phyloP scores from a whole-genome alignment of 2,113 vertebrate genomes.

The Pterophyllum scalare region DNA sequence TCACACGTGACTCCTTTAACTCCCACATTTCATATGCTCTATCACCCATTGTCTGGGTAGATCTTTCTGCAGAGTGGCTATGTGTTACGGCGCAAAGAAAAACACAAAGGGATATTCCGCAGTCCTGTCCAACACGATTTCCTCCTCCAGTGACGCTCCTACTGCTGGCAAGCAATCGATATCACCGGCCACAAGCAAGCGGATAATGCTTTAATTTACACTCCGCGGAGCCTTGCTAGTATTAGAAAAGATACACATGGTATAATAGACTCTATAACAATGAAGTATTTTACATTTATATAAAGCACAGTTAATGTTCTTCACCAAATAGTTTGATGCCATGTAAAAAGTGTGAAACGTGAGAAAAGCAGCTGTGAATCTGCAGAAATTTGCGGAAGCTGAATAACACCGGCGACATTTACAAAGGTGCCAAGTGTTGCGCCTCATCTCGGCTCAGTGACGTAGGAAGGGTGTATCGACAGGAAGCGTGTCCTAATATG shows the following conservation, averaged over 20 bases:
- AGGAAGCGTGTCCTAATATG: slow-evolving; percentile 76
- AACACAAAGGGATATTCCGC: slow-evolving; percentile 23
- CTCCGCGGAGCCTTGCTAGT: not conserved
- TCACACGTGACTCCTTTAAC: slow-evolving; percentile 25
- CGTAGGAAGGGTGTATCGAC: slow-evolving; percentile 43
- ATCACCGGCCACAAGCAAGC: not conserved
- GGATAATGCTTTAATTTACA: not conserved
- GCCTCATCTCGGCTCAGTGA: slow-evolving; percentile 25
- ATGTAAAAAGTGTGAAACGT: not conserved
- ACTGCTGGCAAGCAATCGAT: not conserved
- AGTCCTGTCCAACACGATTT: slow-evolving; percentile 22
- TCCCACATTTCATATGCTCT: slow-evolving; percentile 36
- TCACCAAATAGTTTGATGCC: not conserved
- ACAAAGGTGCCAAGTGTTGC: slow-evolving; percentile 21
- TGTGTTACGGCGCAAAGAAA: slow-evolving; percentile 14
- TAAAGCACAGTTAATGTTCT: not conserved
- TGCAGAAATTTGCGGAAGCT: not conserved
- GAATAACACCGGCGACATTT: not conserved
- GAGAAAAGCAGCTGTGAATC: not conserved
- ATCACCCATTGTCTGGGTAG: slow-evolving; percentile 9
- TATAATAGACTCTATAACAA: not conserved
- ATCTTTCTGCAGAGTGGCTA: not conserved
- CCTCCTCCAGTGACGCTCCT: slow-evolving; percentile 4
- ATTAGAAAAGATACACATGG: not conserved
- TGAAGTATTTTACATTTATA: not conserved